Conservation (phyloP, 2,797 vertebrate genomes). For the Mallotus villosus region DNA sequence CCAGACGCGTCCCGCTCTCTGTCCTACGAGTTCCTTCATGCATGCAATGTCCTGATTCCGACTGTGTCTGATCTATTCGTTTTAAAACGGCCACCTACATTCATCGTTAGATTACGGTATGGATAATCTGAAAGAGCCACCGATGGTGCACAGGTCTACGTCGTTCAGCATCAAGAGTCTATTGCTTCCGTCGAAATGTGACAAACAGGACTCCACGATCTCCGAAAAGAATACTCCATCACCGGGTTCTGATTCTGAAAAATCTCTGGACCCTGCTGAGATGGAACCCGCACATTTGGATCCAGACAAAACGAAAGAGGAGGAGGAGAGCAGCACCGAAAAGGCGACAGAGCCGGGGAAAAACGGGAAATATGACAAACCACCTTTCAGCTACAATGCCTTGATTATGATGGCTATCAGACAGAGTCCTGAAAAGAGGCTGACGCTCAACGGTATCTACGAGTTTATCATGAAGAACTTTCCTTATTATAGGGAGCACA, state of each 20-base stretch:
- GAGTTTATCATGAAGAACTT: constrained; percentile 84
- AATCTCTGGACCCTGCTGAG: constrained; percentile 57
- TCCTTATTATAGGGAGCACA: constrained; percentile 82
- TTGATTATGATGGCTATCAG: constrained; percentile 84
- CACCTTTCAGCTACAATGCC: constrained; percentile 83
- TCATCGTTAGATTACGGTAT: constrained; percentile 62
- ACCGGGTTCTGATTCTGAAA: constrained; percentile 63
- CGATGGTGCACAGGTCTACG: constrained; percentile 73
- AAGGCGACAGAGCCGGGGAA: constrained; percentile 60
- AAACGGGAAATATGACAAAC: constrained; percentile 76
- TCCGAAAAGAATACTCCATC: constrained; percentile 51
- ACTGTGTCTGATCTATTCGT: constrained; percentile 36
- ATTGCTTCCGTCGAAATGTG: constrained; percentile 74
- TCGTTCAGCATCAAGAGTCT: constrained; percentile 82
- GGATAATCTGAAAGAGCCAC: constrained; percentile 72
- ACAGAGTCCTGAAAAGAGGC: constrained; percentile 79
- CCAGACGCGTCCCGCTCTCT: constrained; percentile 32
- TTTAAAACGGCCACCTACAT: constrained; percentile 29
- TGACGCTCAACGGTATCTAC: constrained; percentile 83
- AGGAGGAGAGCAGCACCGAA: constrained; percentile 18
- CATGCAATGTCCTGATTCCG: constrained; percentile 44
- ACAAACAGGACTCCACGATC: constrained; percentile 46
- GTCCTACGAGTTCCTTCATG: constrained; percentile 36
- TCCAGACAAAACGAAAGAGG: constrained; percentile 47
- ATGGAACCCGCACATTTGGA: constrained; percentile 52